These are phyloP conservation scores for Penaeus chinensis DNA, from an alignment of 1,140 invertebrate genomes.

Conservation along the genomic window DNA sequence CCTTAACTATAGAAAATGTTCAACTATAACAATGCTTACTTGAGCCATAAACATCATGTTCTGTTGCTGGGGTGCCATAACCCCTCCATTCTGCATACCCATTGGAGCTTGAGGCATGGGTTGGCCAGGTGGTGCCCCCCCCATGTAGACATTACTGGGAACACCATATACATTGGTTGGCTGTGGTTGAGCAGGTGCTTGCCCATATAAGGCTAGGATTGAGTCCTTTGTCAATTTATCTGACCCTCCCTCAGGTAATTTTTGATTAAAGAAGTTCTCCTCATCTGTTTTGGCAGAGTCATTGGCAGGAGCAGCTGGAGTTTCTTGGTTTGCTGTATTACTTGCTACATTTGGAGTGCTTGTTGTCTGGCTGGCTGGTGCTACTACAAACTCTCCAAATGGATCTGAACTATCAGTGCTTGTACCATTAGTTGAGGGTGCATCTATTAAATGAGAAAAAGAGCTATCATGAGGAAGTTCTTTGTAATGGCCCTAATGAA, in stretches of 20 bases:
- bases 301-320: slow-evolving; percentile 55
- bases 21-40: not conserved
- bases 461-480: not conserved
- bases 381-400: slow-evolving; percentile 64
- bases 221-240: slow-evolving; percentile 92
- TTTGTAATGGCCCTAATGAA: too few relatives aligned
- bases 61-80: slow-evolving; percentile 33
- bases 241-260: slow-evolving; percentile 73
- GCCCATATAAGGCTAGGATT: slow-evolving; percentile 90
- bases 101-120: slow-evolving; percentile 65
- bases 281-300: slow-evolving; percentile 76
- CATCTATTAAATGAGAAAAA: slow-evolving; percentile 32
- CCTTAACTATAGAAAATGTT: too few relatives aligned
- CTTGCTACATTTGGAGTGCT: slow-evolving; percentile 66
- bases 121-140: slow-evolving; percentile 62
- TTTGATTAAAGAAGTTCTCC: slow-evolving; percentile 90
- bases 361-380: slow-evolving; percentile 46
- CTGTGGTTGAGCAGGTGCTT: slow-evolving; percentile 69
- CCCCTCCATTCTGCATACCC: slow-evolving; percentile 58
- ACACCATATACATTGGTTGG: slow-evolving; percentile 61
- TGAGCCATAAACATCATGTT: slow-evolving; percentile 54
- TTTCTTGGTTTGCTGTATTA: slow-evolving; percentile 65
- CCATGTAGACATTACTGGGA: slow-evolving; percentile 33
- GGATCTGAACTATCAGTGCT: slow-evolving; percentile 56
- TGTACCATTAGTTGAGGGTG: slow-evolving; percentile 35